Evolutionary conservation across 2,113 vertebrate species (phyloP).

Genomic region (Xenopus borealis): DNA sequence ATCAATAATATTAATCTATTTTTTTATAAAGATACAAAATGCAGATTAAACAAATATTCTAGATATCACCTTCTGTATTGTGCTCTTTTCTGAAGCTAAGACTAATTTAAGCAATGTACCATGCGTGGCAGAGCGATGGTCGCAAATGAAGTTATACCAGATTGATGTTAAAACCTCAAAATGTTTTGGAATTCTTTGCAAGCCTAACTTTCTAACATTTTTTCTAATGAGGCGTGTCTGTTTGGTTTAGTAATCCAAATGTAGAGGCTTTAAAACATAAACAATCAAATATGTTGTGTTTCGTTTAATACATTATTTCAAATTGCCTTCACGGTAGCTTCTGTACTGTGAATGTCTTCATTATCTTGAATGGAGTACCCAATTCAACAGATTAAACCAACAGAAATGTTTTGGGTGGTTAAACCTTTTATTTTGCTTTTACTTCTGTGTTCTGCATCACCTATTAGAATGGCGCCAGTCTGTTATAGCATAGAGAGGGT

Average conservation of each 20-base stretch:
- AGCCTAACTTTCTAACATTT: background rate
- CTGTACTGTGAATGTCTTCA: conserved; percentile 26
- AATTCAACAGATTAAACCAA: conserved; percentile 31
- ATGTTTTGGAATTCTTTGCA: background rate
- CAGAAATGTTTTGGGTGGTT: conserved; percentile 37
- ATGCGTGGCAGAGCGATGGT: background rate
- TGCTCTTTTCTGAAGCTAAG: background rate
- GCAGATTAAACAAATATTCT: background rate
- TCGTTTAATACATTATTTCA: conserved; percentile 3
- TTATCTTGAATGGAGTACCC: conserved; percentile 24
- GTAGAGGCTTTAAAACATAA: no score
- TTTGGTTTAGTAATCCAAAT: background rate
- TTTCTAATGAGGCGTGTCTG: background rate
- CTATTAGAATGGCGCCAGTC: conserved; percentile 21
- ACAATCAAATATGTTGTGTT: background rate
- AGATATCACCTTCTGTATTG: background rate
- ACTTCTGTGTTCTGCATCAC: conserved; percentile 23
- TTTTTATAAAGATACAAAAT: background rate
- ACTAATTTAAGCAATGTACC: background rate
- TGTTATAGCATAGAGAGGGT: conserved; percentile 35
- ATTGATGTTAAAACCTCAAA: background rate
- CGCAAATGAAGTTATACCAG: background rate
- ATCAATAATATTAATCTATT: background rate
- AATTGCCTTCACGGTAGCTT: conserved; percentile 8
- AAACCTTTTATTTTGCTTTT: conserved; percentile 36